A percentile compares a stretch with the other conserved stretches of the same genome.
phyloP scores from a whole-genome alignment of 2,888 invertebrate species.

The Sycophila texana region DNA sequence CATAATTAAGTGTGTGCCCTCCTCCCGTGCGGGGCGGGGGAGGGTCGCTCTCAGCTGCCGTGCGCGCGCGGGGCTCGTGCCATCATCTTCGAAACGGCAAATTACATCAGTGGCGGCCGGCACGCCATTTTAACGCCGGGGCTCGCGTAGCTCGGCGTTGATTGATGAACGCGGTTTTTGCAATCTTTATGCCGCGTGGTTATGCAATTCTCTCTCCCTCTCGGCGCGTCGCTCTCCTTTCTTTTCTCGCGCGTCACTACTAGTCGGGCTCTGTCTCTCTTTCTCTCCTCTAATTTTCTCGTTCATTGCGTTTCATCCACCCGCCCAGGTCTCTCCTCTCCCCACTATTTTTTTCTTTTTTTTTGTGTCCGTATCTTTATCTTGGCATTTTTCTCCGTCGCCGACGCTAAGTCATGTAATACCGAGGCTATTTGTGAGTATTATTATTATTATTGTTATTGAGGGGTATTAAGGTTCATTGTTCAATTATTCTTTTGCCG shows the following conservation, averaged over 20 bases:
- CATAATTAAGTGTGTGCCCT: constrained; percentile 46
- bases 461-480: too few relatives aligned
- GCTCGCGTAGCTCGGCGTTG: constrained; percentile 34
- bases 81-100: constrained; percentile 53
- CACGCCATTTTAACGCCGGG: constrained; percentile 45
- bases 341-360: too few relatives aligned
- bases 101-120: constrained; percentile 43
- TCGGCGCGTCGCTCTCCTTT: constrained; percentile 1
- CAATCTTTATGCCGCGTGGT: constrained; percentile 46
- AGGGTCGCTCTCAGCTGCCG: neutral
- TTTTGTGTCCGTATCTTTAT: neutral
- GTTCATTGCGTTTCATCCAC: neutral
- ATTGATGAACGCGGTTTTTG: constrained; percentile 53
- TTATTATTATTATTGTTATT: too few relatives aligned
- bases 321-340: too few relatives aligned
- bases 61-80: neutral
- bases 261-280: neutral
- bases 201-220: constrained; percentile 45
- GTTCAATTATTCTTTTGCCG: too few relatives aligned
- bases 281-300: constrained; percentile 21
- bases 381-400: neutral
- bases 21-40: neutral
- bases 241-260: neutral
- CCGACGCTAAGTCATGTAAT: neutral
- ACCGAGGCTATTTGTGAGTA: too few relatives aligned